A percentile compares a stretch with the other conserved stretches of the same genome.
phyloP scores from a whole-genome alignment of 2,797 vertebrate species.

The Halcyon chelicuti region DNA sequence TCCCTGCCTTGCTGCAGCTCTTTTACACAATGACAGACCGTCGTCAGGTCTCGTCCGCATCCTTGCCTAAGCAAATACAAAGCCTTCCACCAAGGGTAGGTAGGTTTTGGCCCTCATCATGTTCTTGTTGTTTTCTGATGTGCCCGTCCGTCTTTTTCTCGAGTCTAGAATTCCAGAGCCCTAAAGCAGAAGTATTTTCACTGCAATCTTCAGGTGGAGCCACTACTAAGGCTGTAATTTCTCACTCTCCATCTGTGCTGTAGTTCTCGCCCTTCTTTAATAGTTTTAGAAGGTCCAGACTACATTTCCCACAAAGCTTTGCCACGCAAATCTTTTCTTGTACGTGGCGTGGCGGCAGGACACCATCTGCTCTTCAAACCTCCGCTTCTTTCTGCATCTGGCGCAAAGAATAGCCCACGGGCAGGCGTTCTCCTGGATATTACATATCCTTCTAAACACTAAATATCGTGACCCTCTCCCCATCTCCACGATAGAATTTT shows the following conservation, averaged over 20 bases:
- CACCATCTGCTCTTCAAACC: background rate
- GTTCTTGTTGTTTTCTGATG: background rate
- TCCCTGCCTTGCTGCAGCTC: background rate
- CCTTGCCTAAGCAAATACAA: background rate
- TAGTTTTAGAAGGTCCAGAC: background rate
- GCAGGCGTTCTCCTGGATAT: background rate
- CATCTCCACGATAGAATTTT: background rate
- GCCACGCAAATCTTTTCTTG: background rate
- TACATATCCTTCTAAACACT: background rate
- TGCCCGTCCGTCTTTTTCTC: background rate
- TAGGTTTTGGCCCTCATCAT: background rate
- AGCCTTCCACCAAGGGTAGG: background rate
- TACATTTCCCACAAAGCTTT: background rate
- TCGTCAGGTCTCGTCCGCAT: background rate
- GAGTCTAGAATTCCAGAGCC: background rate
- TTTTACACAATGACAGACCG: background rate
- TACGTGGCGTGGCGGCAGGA: rapidly evolving
- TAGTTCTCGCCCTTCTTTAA: background rate
- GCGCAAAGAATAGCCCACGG: background rate
- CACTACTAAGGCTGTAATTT: background rate
- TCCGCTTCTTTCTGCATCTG: background rate
- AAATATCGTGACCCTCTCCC: background rate
- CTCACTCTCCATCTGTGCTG: background rate
- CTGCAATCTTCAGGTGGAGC: background rate
- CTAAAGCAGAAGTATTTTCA: background rate